Evolutionary conservation across 2,113 vertebrate species (phyloP), one percentile per base, ranked within the genome.

Genomic region (Pseudorhombus dupliciocellatus): DNA sequence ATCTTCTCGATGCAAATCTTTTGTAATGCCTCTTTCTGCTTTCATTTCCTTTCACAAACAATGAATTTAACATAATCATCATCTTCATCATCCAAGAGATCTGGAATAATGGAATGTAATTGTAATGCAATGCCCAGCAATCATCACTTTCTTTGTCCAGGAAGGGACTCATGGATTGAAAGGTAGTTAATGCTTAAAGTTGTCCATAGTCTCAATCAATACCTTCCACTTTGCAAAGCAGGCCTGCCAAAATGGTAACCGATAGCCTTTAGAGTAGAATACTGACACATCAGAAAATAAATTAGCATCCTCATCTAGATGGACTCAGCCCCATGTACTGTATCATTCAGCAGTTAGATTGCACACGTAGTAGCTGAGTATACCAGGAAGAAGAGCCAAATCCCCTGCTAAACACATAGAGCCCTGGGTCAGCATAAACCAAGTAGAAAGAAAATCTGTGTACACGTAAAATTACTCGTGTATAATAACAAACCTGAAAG

Each of bases 351-450:
- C 61, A 63, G 58, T 28, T 26, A 55, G 70, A 51, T 70, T 75
- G 56, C 62, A 54, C 55, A 44, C 1, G 1, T 37, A 82, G 69
- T 68, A 53, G 73, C 70, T 54, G 40, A 75, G 70, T 76, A 42
- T 63, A 77, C 64, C 58, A 25, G 37, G 25, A 51, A 73, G 59
- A 79, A 84, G 90, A 86, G 65, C 15, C 37, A 55, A 75, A 80
- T 78, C 56, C 67, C 3, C 12, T 50, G 46, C 12, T 81, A 68
- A 77, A 74, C 48, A 73, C 11, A 31, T 68, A 37, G 46, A 24
- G 6, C 26, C 10, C 60, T 50, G 59, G 57, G 30, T 84, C 58
- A 64, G 16, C 20, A 34, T 26, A 54, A 63, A 71, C 37, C 18
- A 22, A 67, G 1, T 21, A 22, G 66, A 63, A 1, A 1, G 48